phyloP scores from a whole-genome alignment of 2,797 vertebrate species.

The Cetoscarus ocellatus region DNA sequence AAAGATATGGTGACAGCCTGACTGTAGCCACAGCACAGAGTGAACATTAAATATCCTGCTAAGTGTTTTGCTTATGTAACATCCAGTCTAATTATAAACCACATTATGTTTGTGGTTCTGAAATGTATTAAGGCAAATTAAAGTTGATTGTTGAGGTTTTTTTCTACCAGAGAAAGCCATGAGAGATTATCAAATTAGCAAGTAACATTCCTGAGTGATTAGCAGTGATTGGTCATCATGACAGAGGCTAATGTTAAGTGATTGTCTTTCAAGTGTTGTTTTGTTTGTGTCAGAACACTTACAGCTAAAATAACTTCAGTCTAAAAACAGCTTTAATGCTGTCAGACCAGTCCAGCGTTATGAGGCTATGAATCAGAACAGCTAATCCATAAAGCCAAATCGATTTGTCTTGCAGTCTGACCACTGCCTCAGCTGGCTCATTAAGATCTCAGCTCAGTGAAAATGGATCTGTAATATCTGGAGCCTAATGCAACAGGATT shows the following conservation, averaged over 20 bases:
- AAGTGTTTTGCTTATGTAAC: slow-evolving; percentile 18
- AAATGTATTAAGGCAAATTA: slow-evolving; percentile 5
- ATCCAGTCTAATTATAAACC: slow-evolving; percentile 11
- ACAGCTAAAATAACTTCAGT: slow-evolving; percentile 18
- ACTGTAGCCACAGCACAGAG: background rate
- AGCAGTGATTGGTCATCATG: slow-evolving; percentile 17
- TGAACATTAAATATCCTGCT: background rate
- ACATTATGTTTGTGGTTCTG: slow-evolving; percentile 18
- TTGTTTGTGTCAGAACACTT: slow-evolving; percentile 8
- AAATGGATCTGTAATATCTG: slow-evolving; percentile 45
- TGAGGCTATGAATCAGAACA: slow-evolving; percentile 36
- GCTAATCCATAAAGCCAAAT: slow-evolving; percentile 53
- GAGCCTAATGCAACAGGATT: slow-evolving; percentile 10
- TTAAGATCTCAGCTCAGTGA: slow-evolving; percentile 41
- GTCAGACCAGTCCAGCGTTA: slow-evolving; percentile 25
- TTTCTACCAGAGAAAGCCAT: background rate
- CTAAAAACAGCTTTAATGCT: slow-evolving; percentile 34
- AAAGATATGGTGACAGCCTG: background rate
- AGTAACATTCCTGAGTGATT: slow-evolving; percentile 2
- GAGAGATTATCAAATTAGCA: too few relatives aligned
- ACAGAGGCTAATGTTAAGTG: background rate
- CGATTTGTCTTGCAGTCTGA: slow-evolving; percentile 38
- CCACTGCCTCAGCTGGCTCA: slow-evolving; percentile 27
- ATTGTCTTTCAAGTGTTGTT: background rate
- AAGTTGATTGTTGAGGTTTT: slow-evolving; percentile 21